These are phyloP conservation scores for Pseudopleuronectes americanus DNA, from an alignment of 2,797 vertebrate genomes.

Conservation along the genomic window DNA sequence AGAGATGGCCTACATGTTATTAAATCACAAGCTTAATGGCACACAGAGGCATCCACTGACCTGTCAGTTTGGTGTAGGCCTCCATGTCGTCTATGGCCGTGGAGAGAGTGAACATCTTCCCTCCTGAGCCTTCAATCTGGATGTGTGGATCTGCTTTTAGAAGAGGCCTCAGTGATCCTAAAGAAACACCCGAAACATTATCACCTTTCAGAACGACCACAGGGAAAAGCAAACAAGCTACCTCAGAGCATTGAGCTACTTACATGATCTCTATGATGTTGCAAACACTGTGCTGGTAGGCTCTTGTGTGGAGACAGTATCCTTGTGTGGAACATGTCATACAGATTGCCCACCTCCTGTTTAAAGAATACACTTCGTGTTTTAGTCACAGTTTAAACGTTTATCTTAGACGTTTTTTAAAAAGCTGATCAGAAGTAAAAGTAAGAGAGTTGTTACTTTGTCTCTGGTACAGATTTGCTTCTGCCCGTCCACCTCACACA, in stretches of 20 bases:
- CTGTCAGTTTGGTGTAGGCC: slow-evolving; percentile 95
- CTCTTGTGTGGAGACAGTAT: slow-evolving; percentile 92
- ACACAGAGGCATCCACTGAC: slow-evolving; percentile 71
- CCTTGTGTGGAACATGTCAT: slow-evolving; percentile 96
- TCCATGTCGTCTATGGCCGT: slow-evolving; percentile 94
- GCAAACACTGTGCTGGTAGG: slow-evolving; percentile 94
- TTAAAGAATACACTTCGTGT: slow-evolving; percentile 16
- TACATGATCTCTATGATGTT: slow-evolving; percentile 95
- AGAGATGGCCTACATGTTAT: no score
- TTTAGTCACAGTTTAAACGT: slow-evolving; percentile 8
- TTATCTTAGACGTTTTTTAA: not conserved
- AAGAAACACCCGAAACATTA: not conserved
- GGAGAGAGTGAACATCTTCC: slow-evolving; percentile 85
- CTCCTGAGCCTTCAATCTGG: slow-evolving; percentile 82
- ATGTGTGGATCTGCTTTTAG: slow-evolving; percentile 89
- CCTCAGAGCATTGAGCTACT: slow-evolving; percentile 63
- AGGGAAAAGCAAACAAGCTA: not conserved
- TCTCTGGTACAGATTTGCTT: slow-evolving; percentile 93
- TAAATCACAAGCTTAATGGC: no score
- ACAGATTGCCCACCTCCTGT: slow-evolving; percentile 93
- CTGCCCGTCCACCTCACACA: slow-evolving; percentile 86
- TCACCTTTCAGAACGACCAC: not conserved
- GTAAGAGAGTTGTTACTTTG: slow-evolving; percentile 84
- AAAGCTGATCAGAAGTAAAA: not conserved
- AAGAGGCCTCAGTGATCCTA: slow-evolving; percentile 96